These are phyloP conservation scores for Acrobeloides nanus DNA, from an alignment of 2,888 invertebrate genomes.

Conservation along the genomic window DNA sequence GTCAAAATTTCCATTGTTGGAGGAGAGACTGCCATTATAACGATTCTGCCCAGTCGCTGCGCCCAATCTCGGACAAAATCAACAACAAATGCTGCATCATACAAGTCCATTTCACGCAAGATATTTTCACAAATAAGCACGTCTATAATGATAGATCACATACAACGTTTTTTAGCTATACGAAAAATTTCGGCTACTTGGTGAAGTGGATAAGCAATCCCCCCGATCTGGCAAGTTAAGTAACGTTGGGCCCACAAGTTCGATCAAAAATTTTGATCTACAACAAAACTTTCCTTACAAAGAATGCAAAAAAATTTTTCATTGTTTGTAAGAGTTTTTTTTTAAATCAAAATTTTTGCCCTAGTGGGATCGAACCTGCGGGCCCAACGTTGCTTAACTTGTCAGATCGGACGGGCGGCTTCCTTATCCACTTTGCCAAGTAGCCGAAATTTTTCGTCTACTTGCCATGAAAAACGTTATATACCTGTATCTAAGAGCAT, in stretches of 20 bases:
- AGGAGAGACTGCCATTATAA: constrained; percentile 82
- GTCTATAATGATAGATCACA: constrained; percentile 60
- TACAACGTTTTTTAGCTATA: too few species aligned
- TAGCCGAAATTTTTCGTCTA: neutral
- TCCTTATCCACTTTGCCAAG: too few species aligned
- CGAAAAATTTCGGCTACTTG: too few species aligned
- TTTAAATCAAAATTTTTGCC: constrained; percentile 2
- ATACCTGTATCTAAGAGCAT: constrained; percentile 64
- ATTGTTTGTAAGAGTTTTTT: constrained; percentile 7
- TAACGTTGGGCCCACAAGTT: too few species aligned
- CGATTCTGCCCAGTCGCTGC: constrained; percentile 64
- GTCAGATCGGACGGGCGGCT: too few species aligned
- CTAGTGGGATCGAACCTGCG: too few species aligned
- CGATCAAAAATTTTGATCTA: too few species aligned
- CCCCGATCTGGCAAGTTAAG: too few species aligned
- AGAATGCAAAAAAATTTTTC: constrained; percentile 6
- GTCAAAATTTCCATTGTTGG: constrained; percentile 90
- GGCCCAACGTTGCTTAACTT: too few species aligned
- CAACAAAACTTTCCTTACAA: constrained; percentile 1
- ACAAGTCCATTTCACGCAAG: constrained; percentile 81
- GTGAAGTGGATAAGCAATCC: too few species aligned
- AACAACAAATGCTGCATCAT: constrained; percentile 87
- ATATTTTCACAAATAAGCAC: constrained; percentile 80
- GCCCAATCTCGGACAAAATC: constrained; percentile 90
- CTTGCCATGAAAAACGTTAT: neutral